Conservation (phyloP, 2,113 vertebrate species). For the Spermophilus dauricus region DNA sequence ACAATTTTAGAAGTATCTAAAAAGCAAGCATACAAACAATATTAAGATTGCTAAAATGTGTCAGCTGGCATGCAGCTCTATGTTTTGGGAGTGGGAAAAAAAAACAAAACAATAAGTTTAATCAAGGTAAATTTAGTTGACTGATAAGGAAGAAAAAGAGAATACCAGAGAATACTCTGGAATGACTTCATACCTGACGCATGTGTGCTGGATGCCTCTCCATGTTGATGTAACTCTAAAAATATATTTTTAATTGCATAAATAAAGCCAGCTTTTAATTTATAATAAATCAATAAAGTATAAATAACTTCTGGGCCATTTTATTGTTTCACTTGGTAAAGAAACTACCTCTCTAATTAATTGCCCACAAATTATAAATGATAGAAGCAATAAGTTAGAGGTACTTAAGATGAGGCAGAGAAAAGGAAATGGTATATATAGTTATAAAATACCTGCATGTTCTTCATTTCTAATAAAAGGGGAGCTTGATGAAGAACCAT, state of each 20-base stretch:
- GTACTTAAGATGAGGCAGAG: not conserved
- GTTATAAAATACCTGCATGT: not conserved
- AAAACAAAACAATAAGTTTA: constrained; percentile 35
- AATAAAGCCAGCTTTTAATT: constrained; percentile 75
- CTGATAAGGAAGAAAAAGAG: constrained; percentile 46
- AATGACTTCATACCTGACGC: constrained; percentile 71
- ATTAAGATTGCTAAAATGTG: constrained; percentile 56
- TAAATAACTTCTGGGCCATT: constrained; percentile 49
- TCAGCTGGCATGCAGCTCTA: constrained; percentile 70
- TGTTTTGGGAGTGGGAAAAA: not conserved
- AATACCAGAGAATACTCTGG: constrained; percentile 42
- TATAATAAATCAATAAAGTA: constrained; percentile 64
- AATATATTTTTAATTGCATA: constrained; percentile 80
- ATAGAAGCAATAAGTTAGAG: not conserved
- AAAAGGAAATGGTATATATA: not conserved
- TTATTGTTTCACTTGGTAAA: constrained; percentile 66
- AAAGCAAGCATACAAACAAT: constrained; percentile 57
- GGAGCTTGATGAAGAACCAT: not conserved
- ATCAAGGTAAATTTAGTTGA: constrained; percentile 61
- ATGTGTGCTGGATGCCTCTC: constrained; percentile 70
- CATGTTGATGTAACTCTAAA: constrained; percentile 77
- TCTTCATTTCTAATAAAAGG: constrained; percentile 15
- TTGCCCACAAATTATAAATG: constrained; percentile 12
- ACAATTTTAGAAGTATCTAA: constrained; percentile 54
- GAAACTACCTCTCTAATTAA: constrained; percentile 47